Evolutionary conservation across 2,888 invertebrate genomes (phyloP).

Genomic region (Lissocephala sabroskyi): DNA sequence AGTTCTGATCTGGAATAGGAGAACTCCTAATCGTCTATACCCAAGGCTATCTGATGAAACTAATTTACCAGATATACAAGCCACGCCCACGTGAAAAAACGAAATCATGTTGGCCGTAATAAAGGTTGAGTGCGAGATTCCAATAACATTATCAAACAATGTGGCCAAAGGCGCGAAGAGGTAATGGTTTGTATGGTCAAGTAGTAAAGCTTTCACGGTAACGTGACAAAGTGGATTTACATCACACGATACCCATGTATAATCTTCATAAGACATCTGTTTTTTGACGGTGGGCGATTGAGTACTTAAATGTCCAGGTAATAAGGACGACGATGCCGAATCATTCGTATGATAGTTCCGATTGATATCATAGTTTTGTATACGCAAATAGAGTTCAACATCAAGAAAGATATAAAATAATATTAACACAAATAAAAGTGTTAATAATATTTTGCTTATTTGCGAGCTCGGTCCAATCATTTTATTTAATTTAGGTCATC

Average conservation of each 20-base stretch:
- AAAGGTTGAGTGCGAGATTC: conserved; percentile 76
- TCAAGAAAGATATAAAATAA: conserved; percentile 83
- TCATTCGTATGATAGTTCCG: conserved; percentile 72
- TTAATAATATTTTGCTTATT: conserved; percentile 80
- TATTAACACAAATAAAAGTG: conserved; percentile 75
- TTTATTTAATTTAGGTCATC: conserved; percentile 52
- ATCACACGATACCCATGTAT: conserved; percentile 77
- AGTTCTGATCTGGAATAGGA: conserved; percentile 85
- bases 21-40: conserved; percentile 81
- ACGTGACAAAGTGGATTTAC: conserved; percentile 85
- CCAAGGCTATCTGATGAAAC: conserved; percentile 82
- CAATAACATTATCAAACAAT: conserved; percentile 79
- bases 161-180: conserved; percentile 86
- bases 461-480: conserved; percentile 84
- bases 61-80: conserved; percentile 82
- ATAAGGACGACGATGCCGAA: conserved; percentile 30
- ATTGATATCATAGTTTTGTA: conserved; percentile 80
- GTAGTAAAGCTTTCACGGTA: conserved; percentile 86
- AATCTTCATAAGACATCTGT: conserved; percentile 51
- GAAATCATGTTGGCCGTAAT: conserved; percentile 91
- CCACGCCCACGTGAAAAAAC: conserved; percentile 83
- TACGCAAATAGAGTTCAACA: conserved; percentile 79
- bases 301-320: conserved; percentile 18
- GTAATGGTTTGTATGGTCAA: conserved; percentile 89
- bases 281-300: conserved; percentile 30